A percentile compares a stretch with the other conserved stretches of the same genome.
These are phyloP conservation scores for Argyrosomus regius DNA, from an alignment of 2,797 vertebrate species.

Conservation along the genomic window DNA sequence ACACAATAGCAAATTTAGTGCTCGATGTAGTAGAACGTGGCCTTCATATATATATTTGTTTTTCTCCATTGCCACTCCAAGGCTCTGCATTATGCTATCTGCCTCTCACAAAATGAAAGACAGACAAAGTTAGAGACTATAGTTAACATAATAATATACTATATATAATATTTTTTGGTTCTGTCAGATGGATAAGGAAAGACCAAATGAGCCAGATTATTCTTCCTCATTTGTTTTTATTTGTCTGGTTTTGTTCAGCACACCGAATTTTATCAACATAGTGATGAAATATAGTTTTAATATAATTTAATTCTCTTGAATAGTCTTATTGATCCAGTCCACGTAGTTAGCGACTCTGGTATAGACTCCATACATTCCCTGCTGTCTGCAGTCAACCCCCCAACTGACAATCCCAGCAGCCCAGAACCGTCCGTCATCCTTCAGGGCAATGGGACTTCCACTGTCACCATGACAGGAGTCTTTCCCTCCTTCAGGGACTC, in stretches of 20 bases:
- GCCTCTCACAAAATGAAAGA: too few species aligned
- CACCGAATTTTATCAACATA: not conserved
- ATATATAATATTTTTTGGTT: not conserved
- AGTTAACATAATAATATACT: too few species aligned
- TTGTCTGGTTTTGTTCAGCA: not conserved
- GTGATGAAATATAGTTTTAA: not conserved
- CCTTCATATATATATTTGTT: too few species aligned
- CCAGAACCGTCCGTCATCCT: conserved; percentile 41
- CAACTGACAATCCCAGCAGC: conserved; percentile 82
- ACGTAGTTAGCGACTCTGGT: conserved; percentile 74
- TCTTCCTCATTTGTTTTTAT: not conserved
- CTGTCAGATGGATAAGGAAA: not conserved
- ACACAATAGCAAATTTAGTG: too few species aligned
- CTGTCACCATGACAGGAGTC: conserved; percentile 76
- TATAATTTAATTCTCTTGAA: conserved; percentile 61
- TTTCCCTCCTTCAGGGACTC: conserved; percentile 56
- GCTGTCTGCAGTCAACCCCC: conserved; percentile 60
- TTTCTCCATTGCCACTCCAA: too few species aligned
- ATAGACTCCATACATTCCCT: conserved; percentile 73
- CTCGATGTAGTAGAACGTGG: too few species aligned
- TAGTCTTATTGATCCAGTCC: conserved; percentile 76
- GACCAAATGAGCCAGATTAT: not conserved
- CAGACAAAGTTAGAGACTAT: too few species aligned
- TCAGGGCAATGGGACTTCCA: conserved; percentile 65
- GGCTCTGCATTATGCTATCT: not conserved